These are phyloP conservation scores for Acanthosepion pharaonis DNA, from an alignment of 2,888 invertebrate species.

Conservation along the genomic window DNA sequence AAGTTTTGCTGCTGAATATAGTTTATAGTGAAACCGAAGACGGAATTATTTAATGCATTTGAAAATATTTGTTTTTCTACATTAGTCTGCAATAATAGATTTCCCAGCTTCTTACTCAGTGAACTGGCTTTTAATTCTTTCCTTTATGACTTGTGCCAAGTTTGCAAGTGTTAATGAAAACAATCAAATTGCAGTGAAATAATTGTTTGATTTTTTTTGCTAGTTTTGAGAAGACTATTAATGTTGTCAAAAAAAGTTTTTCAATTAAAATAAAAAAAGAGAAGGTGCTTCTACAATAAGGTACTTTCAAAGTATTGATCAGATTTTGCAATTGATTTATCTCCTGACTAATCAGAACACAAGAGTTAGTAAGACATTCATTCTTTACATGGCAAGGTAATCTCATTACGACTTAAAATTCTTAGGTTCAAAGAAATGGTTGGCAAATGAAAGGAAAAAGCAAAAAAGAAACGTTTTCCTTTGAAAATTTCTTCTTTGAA, in stretches of 20 bases:
- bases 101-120: no score
- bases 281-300: background rate
- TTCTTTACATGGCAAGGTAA: background rate
- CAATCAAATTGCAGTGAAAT: background rate
- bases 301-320: background rate
- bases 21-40: no score
- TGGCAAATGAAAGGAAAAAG: background rate
- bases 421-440: background rate
- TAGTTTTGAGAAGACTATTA: background rate
- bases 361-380: background rate
- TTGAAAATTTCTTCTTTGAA: constrained; percentile 20
- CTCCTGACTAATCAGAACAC: background rate
- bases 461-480: background rate
- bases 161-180: background rate
- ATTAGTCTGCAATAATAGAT: no score
- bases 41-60: no score
- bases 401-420: constrained; percentile 11
- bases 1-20: no score
- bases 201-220: background rate
- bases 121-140: no score
- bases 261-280: background rate
- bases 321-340: background rate
- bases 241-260: background rate
- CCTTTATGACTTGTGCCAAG: no score
- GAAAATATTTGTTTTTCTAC: no score